Conservation (phyloP, 2,113 vertebrate genomes). For the Python bivittatus region DNA sequence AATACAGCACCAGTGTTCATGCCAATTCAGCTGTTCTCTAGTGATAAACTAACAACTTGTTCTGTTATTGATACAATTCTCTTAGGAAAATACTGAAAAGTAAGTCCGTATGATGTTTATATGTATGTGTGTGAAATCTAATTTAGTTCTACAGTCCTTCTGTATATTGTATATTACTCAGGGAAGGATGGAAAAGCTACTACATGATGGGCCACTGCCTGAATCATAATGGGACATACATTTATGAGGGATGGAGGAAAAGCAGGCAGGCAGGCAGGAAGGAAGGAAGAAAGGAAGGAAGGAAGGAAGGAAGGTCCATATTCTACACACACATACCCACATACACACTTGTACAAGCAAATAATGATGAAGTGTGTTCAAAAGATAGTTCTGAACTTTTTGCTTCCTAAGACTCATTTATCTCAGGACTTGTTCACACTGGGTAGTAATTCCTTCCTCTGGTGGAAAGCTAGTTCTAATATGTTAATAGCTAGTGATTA, state of each 20-base stretch:
- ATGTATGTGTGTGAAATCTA: neutral
- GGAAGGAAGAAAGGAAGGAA: neutral
- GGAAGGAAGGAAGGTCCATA: neutral
- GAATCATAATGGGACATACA: neutral
- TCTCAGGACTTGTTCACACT: neutral
- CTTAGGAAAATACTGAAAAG: neutral
- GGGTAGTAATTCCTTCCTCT: neutral
- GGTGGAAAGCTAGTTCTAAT: neutral
- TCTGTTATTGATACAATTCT: conserved; percentile 12
- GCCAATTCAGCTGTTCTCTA: neutral
- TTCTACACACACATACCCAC: neutral
- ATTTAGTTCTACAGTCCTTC: neutral
- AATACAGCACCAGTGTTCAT: conserved; percentile 9
- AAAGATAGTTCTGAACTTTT: neutral
- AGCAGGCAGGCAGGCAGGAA: neutral
- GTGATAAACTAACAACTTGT: neutral
- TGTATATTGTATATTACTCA: neutral
- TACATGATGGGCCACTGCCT: neutral
- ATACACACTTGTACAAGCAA: neutral
- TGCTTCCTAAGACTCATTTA: conserved; percentile 4
- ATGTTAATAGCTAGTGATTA: neutral
- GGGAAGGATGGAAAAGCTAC: neutral
- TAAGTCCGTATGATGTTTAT: neutral
- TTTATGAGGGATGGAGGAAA: neutral
- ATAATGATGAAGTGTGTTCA: neutral